Base-by-base conservation (phyloP, 2,113 vertebrate genomes). In the Psittacara wagleri region DNA sequence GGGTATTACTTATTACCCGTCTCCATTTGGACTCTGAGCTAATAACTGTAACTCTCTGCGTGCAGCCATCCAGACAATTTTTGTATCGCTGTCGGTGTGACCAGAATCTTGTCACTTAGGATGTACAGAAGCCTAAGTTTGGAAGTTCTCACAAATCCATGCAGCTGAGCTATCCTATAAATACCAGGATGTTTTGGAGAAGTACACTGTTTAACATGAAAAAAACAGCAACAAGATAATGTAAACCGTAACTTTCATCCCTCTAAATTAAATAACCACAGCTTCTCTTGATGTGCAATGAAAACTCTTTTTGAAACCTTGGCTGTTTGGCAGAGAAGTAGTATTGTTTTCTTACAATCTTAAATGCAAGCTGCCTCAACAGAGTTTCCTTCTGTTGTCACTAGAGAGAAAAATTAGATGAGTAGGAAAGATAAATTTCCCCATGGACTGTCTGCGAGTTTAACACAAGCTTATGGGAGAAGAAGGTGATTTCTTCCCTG, bases 371-470 rank as follows among this genome's bases (percentile, higher is more conserved):
- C 31, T 91, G 15, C 35, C 28, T 76, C 41, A 19, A 59, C n/a
- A 54, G 24, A 78, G 7, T 35, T 89, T 82, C 39, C 23, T 72
- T 67, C 29, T 84, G 33, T 35, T 86, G 29, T 68, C 0, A 0
- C n/a, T 68, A 76, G 57, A 86, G 31, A 64, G 44, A 88, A 91
- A 74, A 92, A 73, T 16, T 57, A 69, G 48, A 52, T 68, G 48
- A 35, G 62, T 37, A 79, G 44, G 22, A 62, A 82, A 94, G 88
- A 79, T 19, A 63, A 64, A 86, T 70, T 95, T 96, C 64, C 66
- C 5, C 7, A 27, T 12, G 69, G 61, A 52, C 57, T 84, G 10
- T 48, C 64, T 2, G 3, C n/a, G 62, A 82, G 15, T 61, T 57
- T 76, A 52, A 79, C 48, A 37, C 2, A n/a, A 63, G 43, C 66